Evolutionary conservation across 64 coral and sea anemone species (phyloP), one percentile per base, ranked within the genome.

Genomic region (Anthopleura sola): DNA sequence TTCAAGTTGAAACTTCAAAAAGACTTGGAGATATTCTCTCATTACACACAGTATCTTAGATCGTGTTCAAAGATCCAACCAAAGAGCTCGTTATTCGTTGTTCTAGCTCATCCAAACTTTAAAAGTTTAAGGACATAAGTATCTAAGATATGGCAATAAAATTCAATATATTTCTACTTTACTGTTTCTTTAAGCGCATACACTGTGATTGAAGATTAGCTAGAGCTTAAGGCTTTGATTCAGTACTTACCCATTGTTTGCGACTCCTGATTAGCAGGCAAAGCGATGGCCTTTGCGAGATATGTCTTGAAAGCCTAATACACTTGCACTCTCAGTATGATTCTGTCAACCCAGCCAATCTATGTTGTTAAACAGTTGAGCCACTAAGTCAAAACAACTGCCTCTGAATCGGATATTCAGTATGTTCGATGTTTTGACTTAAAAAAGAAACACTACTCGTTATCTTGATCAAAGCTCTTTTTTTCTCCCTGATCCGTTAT

Each of bases 121-220:
- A 56, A 66, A 26, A 11, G 21, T 7, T 26, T n/a, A 66, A 66
- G 23, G 6, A 7, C 66, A 16, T 71, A 32, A 71, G 66, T 71
- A 71, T 34, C 29, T 71, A 71, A 34, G 10, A 62, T 4, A 71
- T 14, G 31, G 12, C 13, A 32, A 31, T 71, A 28, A 71, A 32
- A 71, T 9, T 2, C 26, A 29, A 29, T 14, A 2, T 0, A 34
- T 32, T 34, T 62, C 21, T 62, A n/a, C 58, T 62, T n/a, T n/a
- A n/a, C n/a, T n/a, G 58, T 62, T 62, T n/a, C 58, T 24, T 62
- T 62, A 26, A 71, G 23, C n/a, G n/a, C 8, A 14, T 12, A 14
- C 66, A 16, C 20, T 26, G 66, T 71, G 66, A 71, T 71, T 71
- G 66, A 71, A 71, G 66, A 71, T 71, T 71, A 71, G 66, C 29